Base-by-base conservation (phyloP, 1,140 invertebrate species). In the Temnothorax nylanderi region DNA sequence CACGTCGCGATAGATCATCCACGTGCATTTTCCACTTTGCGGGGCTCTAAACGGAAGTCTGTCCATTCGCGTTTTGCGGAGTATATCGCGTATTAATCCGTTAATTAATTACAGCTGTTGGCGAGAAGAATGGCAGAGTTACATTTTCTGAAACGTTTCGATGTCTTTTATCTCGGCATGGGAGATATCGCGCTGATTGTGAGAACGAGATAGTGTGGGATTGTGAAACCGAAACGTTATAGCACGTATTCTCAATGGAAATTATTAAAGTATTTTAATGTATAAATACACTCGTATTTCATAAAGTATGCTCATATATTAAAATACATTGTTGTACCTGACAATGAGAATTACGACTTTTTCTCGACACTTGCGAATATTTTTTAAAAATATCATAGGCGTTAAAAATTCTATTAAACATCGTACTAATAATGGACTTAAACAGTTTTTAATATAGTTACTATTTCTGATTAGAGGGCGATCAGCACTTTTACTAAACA, bases 41-140 rank as follows among this genome's bases (percentile, higher is more conserved):
- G 51, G 32, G 18, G 41, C 44, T 82, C 16, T 44, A 49, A 64
- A 86, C 65, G 64, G 77, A 69, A 86, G 51, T 56, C 4, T 86
- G 34, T 37, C 41, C 69, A 26, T 47, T 74, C 54, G 67, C 37
- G 51, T 60, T 60, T 60, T 72, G 67, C 54, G 26, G 34, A 54
- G 26, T 26, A 75, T 49, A 74, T 82, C 26, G 54, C 54, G 67
- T 58, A 82, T 84, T 84, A 84, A 84, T 84, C 80, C 41, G 69
- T 37, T 75, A 84, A 84, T 84, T 84, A 74, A 84, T 84, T 82
- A 47, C 34, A 21, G 11, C 44, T 56, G 21, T 34, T 54, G 34
- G 21, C 67, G 26, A 58, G 51, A 74, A 84, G 69, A 49, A 62
- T 60, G n/a, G 16, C 18, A n/a, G 18, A 18, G 18, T 4, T 18